A percentile compares a stretch with the other conserved stretches of the same genome.
Evolutionary conservation across 2,113 vertebrate genomes (phyloP).

Genomic region (Myxocyprinus asiaticus): DNA sequence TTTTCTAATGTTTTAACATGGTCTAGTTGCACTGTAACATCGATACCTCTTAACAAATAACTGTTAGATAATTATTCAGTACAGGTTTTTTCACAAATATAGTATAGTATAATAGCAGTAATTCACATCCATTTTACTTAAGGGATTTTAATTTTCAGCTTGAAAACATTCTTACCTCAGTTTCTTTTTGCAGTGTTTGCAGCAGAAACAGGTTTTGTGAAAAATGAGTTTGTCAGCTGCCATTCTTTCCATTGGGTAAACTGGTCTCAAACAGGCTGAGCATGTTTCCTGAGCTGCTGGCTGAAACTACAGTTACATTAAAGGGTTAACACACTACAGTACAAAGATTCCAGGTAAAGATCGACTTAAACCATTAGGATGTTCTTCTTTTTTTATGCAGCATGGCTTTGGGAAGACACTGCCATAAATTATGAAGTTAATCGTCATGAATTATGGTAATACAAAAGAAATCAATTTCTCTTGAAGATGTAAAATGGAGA

Average conservation of each 20-base stretch:
- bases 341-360: neutral
- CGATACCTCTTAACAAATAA: no score
- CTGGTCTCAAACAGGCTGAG: conserved; percentile 74
- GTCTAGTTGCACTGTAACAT: neutral
- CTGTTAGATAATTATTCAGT: no score
- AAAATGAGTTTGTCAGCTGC: conserved; percentile 72
- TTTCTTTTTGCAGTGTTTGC: conserved; percentile 79
- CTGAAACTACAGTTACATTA: conserved; percentile 70
- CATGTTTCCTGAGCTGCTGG: conserved; percentile 70
- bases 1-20: neutral
- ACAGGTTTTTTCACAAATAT: no score
- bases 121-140: no score
- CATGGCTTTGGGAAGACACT: neutral
- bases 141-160: no score
- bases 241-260: conserved; percentile 78
- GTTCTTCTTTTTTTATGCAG: neutral
- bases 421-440: neutral
- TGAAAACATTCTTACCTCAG: conserved; percentile 77
- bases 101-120: no score
- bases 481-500: no score
- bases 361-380: neutral
- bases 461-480: no score
- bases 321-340: neutral
- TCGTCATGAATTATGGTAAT: no score
- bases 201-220: conserved; percentile 83